phyloP scores from a whole-genome alignment of 1,140 invertebrate species.

The Drosophila arawakana region DNA sequence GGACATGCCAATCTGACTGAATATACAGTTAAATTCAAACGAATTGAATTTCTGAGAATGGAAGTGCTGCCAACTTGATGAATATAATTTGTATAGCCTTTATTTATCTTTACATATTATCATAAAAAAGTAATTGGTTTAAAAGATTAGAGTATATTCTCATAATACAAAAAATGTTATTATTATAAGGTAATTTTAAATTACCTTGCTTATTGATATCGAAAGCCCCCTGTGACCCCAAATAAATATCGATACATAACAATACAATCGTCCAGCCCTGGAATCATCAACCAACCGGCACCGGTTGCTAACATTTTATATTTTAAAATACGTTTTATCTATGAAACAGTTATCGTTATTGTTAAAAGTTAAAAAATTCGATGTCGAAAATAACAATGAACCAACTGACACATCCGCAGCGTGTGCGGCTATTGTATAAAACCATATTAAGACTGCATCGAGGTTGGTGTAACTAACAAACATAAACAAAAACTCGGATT shows the following conservation, averaged over 20 bases:
- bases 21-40: constrained; percentile 62
- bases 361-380: constrained; percentile 11
- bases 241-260: constrained; percentile 3
- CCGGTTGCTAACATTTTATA: neutral
- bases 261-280: neutral
- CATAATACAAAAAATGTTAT: neutral
- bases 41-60: neutral
- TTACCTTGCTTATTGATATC: neutral
- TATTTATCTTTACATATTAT: too few relatives aligned
- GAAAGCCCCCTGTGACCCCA: neutral
- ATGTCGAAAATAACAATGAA: constrained; percentile 70
- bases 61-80: constrained; percentile 25
- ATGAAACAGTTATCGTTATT: neutral
- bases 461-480: constrained; percentile 71
- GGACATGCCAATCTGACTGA: constrained; percentile 54
- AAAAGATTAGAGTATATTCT: neutral
- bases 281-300: neutral
- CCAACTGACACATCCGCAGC: constrained; percentile 86
- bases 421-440: constrained; percentile 93
- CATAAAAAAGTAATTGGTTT: too few relatives aligned
- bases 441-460: constrained; percentile 93
- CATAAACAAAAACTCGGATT: neutral
- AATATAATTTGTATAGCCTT: too few relatives aligned
- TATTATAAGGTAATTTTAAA: neutral
- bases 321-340: constrained; percentile 6